These are phyloP conservation scores for Onychomys torridus DNA, from an alignment of 2,797 vertebrate species.

Conservation along the genomic window DNA sequence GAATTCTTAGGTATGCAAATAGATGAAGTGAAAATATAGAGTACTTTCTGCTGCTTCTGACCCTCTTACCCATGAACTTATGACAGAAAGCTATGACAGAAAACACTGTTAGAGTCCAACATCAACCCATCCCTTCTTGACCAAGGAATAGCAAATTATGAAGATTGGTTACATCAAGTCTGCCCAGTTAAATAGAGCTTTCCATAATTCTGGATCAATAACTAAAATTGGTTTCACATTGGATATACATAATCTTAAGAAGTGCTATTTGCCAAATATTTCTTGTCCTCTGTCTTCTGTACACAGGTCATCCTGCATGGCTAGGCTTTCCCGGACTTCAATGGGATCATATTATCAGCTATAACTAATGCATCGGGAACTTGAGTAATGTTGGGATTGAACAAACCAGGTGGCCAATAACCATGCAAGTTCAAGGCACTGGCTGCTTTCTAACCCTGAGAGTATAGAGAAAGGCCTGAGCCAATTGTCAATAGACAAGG, in stretches of 20 bases:
- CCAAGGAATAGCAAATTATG: not conserved
- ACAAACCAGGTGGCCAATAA: not conserved
- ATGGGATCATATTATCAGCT: not conserved
- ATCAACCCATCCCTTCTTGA: not conserved
- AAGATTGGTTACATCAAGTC: not conserved
- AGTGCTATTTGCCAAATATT: not conserved
- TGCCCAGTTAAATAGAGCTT: not conserved
- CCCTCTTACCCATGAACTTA: not conserved
- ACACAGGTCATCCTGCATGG: not conserved
- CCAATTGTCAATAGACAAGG: not conserved
- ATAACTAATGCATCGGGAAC: not conserved
- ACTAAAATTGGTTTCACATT: not conserved
- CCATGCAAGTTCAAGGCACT: not conserved
- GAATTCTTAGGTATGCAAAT: constrained; percentile 14
- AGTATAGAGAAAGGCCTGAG: not conserved
- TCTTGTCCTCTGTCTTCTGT: not conserved
- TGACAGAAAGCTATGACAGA: not conserved
- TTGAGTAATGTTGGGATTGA: not conserved
- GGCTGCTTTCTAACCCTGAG: not conserved
- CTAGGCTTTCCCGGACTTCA: not conserved
- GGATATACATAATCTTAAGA: not conserved
- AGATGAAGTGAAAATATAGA: not conserved
- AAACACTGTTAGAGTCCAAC: not conserved
- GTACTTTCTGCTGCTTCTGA: not conserved
- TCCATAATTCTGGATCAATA: not conserved